These are phyloP conservation scores for Carduelis carduelis DNA, from an alignment of 2,797 vertebrate species.

Conservation along the genomic window DNA sequence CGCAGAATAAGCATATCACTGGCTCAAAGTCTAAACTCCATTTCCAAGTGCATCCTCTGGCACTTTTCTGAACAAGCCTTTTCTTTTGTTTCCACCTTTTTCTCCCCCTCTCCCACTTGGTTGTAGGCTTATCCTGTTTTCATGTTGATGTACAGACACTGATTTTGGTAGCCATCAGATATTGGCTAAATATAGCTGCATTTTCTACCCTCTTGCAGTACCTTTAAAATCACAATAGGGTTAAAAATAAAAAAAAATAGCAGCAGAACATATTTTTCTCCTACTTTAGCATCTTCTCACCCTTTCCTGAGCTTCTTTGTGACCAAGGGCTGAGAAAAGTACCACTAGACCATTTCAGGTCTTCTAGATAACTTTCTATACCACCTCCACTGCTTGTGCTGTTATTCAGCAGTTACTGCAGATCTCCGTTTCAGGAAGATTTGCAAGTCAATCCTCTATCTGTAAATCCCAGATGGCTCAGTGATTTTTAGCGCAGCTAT, in stretches of 20 bases:
- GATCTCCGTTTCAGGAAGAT: slow-evolving; percentile 27
- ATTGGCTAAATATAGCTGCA: neutral
- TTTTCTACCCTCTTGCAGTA: neutral
- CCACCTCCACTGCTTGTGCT: neutral
- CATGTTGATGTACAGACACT: neutral
- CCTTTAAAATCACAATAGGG: neutral
- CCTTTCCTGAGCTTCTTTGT: neutral
- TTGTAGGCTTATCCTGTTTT: neutral
- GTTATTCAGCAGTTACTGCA: neutral
- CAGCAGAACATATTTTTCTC: neutral
- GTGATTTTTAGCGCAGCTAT: slow-evolving; percentile 40
- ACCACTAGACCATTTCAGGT: neutral
- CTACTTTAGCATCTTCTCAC: neutral
- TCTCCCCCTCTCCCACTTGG: fast-evolving
- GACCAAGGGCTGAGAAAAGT: neutral
- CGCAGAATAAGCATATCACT: neutral
- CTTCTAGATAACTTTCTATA: slow-evolving; percentile 43
- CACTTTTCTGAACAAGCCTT: neutral
- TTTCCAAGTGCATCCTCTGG: neutral
- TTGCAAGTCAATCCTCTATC: slow-evolving; percentile 43
- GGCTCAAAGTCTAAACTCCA: neutral
- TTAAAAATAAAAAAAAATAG: neutral
- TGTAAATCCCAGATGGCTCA: slow-evolving; percentile 36
- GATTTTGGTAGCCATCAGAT: neutral
- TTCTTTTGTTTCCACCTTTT: neutral